A percentile compares a stretch with the other conserved stretches of the same genome.
Evolutionary conservation across 2,113 vertebrate genomes (phyloP).

Genomic region (Protomyctophum bolini): DNA sequence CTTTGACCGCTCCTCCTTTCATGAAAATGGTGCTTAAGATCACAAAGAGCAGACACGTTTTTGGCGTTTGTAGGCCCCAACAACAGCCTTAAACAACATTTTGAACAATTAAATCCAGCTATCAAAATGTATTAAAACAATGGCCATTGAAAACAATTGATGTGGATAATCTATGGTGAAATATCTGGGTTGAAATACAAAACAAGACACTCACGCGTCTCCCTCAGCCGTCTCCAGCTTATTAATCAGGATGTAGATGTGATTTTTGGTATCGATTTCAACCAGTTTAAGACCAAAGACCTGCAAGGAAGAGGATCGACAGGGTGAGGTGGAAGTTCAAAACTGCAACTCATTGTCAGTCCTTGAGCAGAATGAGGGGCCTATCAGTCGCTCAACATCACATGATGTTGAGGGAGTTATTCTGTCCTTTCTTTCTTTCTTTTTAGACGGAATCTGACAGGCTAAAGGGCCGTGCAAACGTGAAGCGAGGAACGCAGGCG

Average conservation of each 20-base stretch:
- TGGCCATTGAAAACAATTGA: no score
- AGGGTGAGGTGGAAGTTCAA: no score
- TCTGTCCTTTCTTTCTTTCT: no score
- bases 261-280: slow-evolving; percentile 87
- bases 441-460: no score
- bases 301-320: slow-evolving; percentile 55
- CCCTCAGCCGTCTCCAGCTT: slow-evolving; percentile 70
- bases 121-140: neutral
- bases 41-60: slow-evolving; percentile 84
- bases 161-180: no score
- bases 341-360: no score
- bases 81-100: slow-evolving; percentile 64
- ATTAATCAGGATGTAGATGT: slow-evolving; percentile 87
- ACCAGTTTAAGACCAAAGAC: slow-evolving; percentile 89
- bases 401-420: no score
- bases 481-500: no score
- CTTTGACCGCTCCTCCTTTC: slow-evolving; percentile 87
- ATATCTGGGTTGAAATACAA: no score
- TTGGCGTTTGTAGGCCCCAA: slow-evolving; percentile 81
- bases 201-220: slow-evolving; percentile 65
- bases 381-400: no score
- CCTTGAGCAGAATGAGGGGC: no score
- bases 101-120: neutral
- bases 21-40: slow-evolving; percentile 91
- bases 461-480: no score